These are phyloP conservation scores for Gerris lacustris DNA, from an alignment of 2,888 invertebrate genomes.

Conservation along the genomic window DNA sequence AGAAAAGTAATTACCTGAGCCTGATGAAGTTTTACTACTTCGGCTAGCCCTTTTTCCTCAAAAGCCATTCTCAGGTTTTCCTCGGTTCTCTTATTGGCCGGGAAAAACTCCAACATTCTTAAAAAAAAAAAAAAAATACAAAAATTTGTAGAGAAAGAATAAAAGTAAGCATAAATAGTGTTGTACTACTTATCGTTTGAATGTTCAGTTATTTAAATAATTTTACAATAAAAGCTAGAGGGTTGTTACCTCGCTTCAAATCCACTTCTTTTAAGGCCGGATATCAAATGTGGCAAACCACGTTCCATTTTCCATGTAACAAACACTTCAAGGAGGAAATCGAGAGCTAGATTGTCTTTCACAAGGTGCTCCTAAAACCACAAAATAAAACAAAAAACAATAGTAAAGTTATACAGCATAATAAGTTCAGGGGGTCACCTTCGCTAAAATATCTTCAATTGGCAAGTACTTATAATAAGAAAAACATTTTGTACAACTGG, in stretches of 20 bases:
- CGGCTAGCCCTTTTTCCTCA: conserved; percentile 63
- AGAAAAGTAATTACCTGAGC: conserved; percentile 37
- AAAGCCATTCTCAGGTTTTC: conserved; percentile 72
- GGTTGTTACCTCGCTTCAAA: conserved; percentile 45
- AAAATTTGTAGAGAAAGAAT: neutral
- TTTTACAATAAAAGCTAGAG: neutral
- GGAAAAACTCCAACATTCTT: conserved; percentile 85
- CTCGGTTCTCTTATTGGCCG: conserved; percentile 83
- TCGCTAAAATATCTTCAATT: neutral
- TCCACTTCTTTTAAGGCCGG: conserved; percentile 75
- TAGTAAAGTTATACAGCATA: neutral
- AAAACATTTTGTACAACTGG: too few relatives aligned
- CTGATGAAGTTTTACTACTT: conserved; percentile 50
- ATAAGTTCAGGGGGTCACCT: neutral
- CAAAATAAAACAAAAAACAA: conserved; percentile 13
- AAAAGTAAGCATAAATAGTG: too few relatives aligned
- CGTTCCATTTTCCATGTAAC: conserved; percentile 82
- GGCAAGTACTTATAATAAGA: too few relatives aligned
- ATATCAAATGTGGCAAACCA: conserved; percentile 71
- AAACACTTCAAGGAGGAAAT: conserved; percentile 87
- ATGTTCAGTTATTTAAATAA: neutral
- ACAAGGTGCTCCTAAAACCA: conserved; percentile 65
- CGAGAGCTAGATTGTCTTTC: conserved; percentile 85
- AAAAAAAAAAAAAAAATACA: conserved; percentile 16
- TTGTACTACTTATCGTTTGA: neutral